phyloP scores from a whole-genome alignment of 2,113 vertebrate species.

The Leiothrix lutea region DNA sequence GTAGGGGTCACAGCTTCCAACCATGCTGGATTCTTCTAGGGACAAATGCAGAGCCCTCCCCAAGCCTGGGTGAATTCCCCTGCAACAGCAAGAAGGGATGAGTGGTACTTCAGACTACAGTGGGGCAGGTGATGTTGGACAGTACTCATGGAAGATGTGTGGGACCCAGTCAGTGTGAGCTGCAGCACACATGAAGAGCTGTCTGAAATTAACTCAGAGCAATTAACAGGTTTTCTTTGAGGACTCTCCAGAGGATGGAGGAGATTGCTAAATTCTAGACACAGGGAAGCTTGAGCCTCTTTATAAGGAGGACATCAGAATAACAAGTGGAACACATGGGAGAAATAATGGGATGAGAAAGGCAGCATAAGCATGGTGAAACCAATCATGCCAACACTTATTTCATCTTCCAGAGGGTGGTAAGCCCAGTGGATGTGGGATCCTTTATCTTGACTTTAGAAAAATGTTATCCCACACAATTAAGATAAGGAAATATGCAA shows the following conservation, averaged over 20 bases:
- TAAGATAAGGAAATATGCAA: background rate
- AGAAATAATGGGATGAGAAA: background rate
- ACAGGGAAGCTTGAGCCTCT: background rate
- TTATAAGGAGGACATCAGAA: background rate
- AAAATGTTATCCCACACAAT: background rate
- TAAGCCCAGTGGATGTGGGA: background rate
- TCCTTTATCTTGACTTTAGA: background rate
- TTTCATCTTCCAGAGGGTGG: background rate
- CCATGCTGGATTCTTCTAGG: background rate
- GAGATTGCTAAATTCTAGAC: background rate
- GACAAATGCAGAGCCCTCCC: background rate
- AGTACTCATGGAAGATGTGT: background rate
- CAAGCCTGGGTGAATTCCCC: background rate
- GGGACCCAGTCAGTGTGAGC: background rate
- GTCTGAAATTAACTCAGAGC: background rate
- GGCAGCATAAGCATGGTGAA: background rate
- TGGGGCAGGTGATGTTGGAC: background rate
- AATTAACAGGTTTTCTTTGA: background rate
- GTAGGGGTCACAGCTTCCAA: background rate
- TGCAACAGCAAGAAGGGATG: background rate
- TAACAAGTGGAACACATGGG: accelerated
- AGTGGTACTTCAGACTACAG: background rate
- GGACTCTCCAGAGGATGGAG: background rate
- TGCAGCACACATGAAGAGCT: background rate
- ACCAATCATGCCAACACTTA: background rate